Evolutionary conservation across 2,113 vertebrate genomes (phyloP).

Genomic region (Crotalus viridis): DNA sequence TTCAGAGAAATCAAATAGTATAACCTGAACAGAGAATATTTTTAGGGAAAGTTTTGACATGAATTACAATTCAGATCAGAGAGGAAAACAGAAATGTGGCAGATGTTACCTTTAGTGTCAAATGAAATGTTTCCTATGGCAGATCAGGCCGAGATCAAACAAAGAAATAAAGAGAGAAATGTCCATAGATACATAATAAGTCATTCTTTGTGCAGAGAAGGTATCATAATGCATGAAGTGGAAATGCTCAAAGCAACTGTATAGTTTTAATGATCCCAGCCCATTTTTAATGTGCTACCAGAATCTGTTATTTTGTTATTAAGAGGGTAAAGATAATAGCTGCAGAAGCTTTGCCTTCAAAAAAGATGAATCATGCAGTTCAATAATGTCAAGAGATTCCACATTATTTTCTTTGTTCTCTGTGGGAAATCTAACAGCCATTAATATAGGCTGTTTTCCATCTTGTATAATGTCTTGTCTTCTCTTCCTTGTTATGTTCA

Average conservation of each 20-base stretch:
- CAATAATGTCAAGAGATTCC: slow-evolving; percentile 29
- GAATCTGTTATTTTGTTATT: slow-evolving; percentile 17
- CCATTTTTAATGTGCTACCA: background rate
- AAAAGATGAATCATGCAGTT: slow-evolving; percentile 48
- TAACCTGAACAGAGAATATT: background rate
- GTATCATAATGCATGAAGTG: slow-evolving; percentile 10
- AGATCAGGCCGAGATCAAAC: background rate
- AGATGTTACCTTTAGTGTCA: background rate
- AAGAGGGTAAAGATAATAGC: slow-evolving; percentile 3
- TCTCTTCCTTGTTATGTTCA: slow-evolving; percentile 31
- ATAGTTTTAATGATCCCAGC: slow-evolving; percentile 7
- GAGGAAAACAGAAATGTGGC: background rate
- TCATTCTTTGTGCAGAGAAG: background rate
- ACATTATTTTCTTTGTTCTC: slow-evolving; percentile 26
- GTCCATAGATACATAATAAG: slow-evolving; percentile 13
- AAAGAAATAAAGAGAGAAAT: background rate
- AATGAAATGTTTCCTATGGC: background rate
- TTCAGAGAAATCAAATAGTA: background rate
- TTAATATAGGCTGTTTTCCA: slow-evolving; percentile 18
- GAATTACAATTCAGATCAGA: slow-evolving; percentile 18
- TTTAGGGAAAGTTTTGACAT: background rate
- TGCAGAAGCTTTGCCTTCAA: slow-evolving; percentile 15
- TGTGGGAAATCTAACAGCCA: slow-evolving; percentile 40
- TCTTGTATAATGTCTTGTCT: slow-evolving; percentile 21
- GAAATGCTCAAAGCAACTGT: slow-evolving; percentile 26